These are phyloP conservation scores for Orussus abietinus DNA, from an alignment of 1,140 invertebrate genomes.

Conservation along the genomic window DNA sequence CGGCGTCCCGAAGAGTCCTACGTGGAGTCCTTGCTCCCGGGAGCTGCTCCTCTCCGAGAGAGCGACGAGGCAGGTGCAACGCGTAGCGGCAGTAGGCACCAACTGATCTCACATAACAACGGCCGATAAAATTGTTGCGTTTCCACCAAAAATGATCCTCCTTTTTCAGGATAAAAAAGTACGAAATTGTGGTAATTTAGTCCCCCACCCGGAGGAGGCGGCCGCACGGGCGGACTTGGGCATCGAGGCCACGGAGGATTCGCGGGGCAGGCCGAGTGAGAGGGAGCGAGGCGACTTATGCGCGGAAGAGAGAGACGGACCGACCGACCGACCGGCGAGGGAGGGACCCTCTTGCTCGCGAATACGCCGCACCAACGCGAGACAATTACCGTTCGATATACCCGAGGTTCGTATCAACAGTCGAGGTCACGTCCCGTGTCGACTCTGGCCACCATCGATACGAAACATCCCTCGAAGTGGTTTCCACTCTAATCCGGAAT, in stretches of 20 bases:
- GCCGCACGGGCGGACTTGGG: too few relatives aligned
- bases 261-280: slow-evolving; percentile 3
- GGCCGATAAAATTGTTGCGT: slow-evolving; percentile 51
- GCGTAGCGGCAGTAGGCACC: slow-evolving; percentile 46
- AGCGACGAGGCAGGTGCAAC: slow-evolving; percentile 42
- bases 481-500: too few relatives aligned
- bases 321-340: slow-evolving; percentile 13
- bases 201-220: slow-evolving; percentile 25
- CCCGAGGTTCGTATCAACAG: slow-evolving; percentile 31
- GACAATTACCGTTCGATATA: slow-evolving; percentile 41
- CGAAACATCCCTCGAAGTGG: too few relatives aligned
- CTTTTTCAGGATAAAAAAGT: slow-evolving; percentile 45
- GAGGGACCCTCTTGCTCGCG: slow-evolving; percentile 20
- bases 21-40: too few relatives aligned
- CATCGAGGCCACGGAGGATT: slow-evolving; percentile 22
- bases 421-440: too few relatives aligned
- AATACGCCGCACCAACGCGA: slow-evolving; percentile 25
- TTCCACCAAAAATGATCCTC: slow-evolving; percentile 52
- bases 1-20: too few relatives aligned
- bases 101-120: slow-evolving; percentile 51
- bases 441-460: too few relatives aligned
- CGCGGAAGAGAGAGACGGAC: slow-evolving; percentile 14
- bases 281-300: slow-evolving; percentile 10
- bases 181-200: slow-evolving; percentile 51
- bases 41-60: slow-evolving; percentile 8